Conservation (phyloP, 2,113 vertebrate genomes). For the Emydocephalus ijimae region DNA sequence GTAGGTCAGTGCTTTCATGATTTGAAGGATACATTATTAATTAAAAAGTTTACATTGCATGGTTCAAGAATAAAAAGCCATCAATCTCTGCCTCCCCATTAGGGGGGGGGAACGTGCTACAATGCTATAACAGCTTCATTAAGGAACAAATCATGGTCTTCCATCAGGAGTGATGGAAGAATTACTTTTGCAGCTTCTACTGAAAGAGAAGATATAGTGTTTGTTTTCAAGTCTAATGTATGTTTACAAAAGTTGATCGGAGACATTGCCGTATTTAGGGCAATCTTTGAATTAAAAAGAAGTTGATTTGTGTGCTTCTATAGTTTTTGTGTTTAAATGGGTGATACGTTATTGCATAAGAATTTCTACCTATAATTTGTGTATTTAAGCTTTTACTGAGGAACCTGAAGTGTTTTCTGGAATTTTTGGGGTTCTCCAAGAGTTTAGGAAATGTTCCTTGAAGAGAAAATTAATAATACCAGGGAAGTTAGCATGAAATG, state of each 20-base stretch:
- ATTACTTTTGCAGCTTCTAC: background rate
- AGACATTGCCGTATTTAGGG: slow-evolving; percentile 16
- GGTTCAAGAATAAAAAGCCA: slow-evolving; percentile 49
- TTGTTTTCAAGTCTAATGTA: slow-evolving; percentile 31
- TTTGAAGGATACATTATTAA: background rate
- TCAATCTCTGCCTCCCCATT: slow-evolving; percentile 39
- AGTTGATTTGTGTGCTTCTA: slow-evolving; percentile 25
- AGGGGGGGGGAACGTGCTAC: background rate
- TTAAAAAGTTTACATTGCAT: slow-evolving; percentile 28
- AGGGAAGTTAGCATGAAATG: background rate
- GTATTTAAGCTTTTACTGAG: background rate
- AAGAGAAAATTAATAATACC: background rate
- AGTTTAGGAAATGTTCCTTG: background rate
- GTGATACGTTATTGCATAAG: background rate
- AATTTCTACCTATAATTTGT: background rate
- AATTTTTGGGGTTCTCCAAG: background rate
- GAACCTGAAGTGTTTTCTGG: background rate
- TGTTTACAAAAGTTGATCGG: slow-evolving; percentile 24
- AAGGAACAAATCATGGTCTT: background rate
- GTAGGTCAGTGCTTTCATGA: slow-evolving; percentile 29
- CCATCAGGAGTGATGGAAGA: slow-evolving; percentile 13
- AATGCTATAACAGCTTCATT: slow-evolving; percentile 19
- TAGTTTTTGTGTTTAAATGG: background rate
- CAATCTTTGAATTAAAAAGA: slow-evolving; percentile 48
- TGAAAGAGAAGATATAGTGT: slow-evolving; percentile 23